Conservation (phyloP, 2,113 vertebrate species). For the Syrmaticus mikado region DNA sequence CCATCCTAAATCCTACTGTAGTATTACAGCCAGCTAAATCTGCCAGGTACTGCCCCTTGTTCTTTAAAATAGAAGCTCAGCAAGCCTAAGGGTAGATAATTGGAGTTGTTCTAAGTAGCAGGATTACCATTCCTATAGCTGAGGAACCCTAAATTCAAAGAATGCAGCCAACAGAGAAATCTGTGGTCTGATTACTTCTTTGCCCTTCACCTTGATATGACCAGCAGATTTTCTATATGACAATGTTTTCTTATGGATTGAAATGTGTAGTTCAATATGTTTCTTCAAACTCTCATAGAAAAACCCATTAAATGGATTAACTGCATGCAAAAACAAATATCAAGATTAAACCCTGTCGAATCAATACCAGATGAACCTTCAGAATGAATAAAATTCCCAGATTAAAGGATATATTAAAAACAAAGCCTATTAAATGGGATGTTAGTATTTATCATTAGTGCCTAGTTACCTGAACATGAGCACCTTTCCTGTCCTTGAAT, state of each 20-base stretch:
- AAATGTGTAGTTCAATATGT: not conserved
- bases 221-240: not conserved
- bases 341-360: not conserved
- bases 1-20: not conserved
- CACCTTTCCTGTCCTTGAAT: not conserved
- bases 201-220: not conserved
- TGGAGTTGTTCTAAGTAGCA: not conserved
- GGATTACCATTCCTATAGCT: not conserved
- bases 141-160: not conserved
- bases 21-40: not conserved
- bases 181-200: not conserved
- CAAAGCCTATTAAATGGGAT: not conserved
- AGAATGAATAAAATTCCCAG: not conserved
- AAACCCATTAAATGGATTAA: not conserved
- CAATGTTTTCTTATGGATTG: not conserved
- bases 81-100: not conserved
- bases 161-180: not conserved
- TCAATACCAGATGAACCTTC: not conserved
- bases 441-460: not conserved
- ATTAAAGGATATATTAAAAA: not conserved
- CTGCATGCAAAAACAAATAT: not conserved
- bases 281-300: not conserved
- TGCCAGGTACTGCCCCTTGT: not conserved
- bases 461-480: not conserved
- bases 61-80: not conserved